These are phyloP conservation scores for Aspidiotus destructor DNA, from an alignment of 2,888 invertebrate species.

Conservation along the genomic window DNA sequence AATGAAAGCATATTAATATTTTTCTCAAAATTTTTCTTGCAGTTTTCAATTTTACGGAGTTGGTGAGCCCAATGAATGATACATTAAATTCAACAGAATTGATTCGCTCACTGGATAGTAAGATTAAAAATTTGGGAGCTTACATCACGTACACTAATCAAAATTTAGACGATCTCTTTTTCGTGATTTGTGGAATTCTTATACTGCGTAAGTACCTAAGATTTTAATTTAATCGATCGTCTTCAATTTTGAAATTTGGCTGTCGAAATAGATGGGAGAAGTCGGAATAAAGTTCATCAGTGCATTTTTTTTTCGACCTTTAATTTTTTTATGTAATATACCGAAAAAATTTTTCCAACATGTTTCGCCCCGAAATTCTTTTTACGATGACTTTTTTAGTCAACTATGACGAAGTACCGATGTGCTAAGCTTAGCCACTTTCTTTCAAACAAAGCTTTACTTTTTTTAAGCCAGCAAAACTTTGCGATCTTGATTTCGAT, in stretches of 20 bases:
- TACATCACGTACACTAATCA: constrained; percentile 23
- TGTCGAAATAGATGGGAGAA: neutral
- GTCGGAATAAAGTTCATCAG: neutral
- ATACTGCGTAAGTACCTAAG: constrained; percentile 40
- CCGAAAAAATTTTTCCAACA: neutral
- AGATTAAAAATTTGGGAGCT: constrained; percentile 16
- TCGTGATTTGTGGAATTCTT: constrained; percentile 40
- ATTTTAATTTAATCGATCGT: constrained; percentile 24
- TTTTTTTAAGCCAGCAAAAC: no score
- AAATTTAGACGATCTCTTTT: constrained; percentile 41
- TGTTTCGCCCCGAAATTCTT: neutral
- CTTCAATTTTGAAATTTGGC: constrained; percentile 12
- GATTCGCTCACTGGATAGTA: no score
- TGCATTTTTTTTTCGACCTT: neutral
- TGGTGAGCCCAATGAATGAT: no score
- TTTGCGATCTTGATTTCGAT: no score
- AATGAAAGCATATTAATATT: no score
- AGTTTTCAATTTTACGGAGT: no score
- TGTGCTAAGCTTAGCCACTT: no score
- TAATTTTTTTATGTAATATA: neutral
- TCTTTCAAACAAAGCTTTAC: no score
- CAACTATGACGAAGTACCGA: neutral
- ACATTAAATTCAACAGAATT: no score
- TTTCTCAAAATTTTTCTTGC: no score
- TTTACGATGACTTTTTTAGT: neutral